Conservation (phyloP, 2,113 vertebrate genomes). For the Meles meles region DNA sequence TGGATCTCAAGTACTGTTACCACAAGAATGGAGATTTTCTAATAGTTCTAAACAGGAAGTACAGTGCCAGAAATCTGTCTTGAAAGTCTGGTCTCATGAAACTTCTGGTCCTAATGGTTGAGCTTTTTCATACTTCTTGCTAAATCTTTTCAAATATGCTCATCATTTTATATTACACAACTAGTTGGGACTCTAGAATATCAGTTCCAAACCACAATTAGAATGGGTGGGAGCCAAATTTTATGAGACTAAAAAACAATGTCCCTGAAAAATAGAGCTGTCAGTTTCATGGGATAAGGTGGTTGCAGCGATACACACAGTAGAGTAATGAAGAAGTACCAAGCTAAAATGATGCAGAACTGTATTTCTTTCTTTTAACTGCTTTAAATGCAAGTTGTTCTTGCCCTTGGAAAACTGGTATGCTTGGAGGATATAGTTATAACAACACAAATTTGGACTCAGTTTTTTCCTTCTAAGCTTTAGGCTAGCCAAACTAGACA, state of each 20-base stretch:
- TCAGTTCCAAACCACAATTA: slow-evolving; percentile 15
- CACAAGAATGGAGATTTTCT: slow-evolving; percentile 29
- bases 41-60: slow-evolving; percentile 39
- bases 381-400: background rate
- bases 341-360: background rate
- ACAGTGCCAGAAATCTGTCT: background rate
- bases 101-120: background rate
- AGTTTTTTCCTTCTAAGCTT: background rate
- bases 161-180: slow-evolving; percentile 3
- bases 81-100: background rate
- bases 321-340: background rate
- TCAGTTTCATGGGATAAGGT: background rate
- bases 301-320: background rate
- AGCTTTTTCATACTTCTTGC: background rate
- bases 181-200: background rate
- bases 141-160: slow-evolving; percentile 1
- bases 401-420: background rate
- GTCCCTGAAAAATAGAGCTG: background rate
- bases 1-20: background rate
- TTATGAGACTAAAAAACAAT: background rate
- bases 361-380: background rate
- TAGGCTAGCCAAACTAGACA: background rate
- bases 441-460: background rate
- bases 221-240: slow-evolving; percentile 13
- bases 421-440: background rate